Conservation (phyloP, 1,140 invertebrate genomes). For the Pararge aegeria region DNA sequence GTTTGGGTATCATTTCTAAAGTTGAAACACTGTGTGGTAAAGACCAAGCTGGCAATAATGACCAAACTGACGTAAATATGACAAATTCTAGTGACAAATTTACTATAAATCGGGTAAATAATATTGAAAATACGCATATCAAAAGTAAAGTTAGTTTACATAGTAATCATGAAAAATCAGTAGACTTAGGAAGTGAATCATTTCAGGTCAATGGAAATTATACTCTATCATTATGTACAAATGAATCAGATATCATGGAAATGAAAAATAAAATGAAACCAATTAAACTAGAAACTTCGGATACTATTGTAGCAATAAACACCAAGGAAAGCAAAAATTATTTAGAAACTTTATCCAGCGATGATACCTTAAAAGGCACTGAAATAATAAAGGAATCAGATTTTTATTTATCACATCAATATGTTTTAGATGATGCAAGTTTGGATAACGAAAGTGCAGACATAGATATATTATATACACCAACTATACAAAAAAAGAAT, state of each 20-base stretch:
- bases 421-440: constrained; percentile 7
- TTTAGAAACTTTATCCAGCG: neutral
- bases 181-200: neutral
- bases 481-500: constrained; percentile 3
- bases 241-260: neutral
- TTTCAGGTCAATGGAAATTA: neutral
- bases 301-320: neutral
- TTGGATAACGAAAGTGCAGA: neutral
- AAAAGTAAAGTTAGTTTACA: neutral
- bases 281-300: neutral
- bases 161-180: neutral
- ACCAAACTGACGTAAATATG: constrained; percentile 5
- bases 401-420: neutral
- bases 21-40: constrained; percentile 34
- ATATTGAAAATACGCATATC: neutral
- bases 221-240: neutral
- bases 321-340: neutral
- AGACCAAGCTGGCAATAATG: constrained; percentile 6
- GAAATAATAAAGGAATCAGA: neutral
- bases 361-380: neutral
- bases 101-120: constrained; percentile 4
- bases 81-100: constrained; percentile 8
- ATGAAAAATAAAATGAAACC: neutral
- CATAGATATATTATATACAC: neutral
- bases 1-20: constrained; percentile 32